Percentiles rank a stretch among this genome's conserved stretches.
Evolutionary conservation across 1,140 invertebrate species (phyloP).

Genomic region (Ectropis grisescens): DNA sequence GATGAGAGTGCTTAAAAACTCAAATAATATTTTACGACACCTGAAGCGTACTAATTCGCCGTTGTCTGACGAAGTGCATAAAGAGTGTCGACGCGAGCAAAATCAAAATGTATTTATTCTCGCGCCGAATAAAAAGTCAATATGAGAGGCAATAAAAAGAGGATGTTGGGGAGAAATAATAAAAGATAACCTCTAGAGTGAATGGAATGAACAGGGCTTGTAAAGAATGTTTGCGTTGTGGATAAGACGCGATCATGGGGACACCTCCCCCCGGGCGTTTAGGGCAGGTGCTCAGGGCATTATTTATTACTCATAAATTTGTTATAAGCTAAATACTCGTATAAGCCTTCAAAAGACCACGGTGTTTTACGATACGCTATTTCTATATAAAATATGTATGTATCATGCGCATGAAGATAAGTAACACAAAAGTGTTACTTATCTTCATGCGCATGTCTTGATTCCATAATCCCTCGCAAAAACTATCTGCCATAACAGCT

Average conservation of each 20-base stretch:
- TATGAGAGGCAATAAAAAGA: conserved; percentile 67
- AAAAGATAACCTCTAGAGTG: conserved; percentile 65
- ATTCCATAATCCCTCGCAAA: too few species aligned
- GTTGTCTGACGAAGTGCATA: conserved; percentile 39
- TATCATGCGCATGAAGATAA: too few species aligned
- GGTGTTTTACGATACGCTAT: too few species aligned
- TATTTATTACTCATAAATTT: too few species aligned
- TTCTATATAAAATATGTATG: too few species aligned
- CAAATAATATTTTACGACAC: conserved; percentile 24
- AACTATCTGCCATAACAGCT: too few species aligned
- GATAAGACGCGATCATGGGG: conserved; percentile 62
- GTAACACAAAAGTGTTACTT: too few species aligned
- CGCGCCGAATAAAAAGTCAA: conserved; percentile 62
- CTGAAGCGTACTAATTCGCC: conserved; percentile 44
- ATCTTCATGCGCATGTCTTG: too few species aligned
- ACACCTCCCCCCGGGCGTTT: conserved; percentile 40
- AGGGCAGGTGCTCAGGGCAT: too few species aligned
- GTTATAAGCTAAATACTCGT: too few species aligned
- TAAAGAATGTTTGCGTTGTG: conserved; percentile 64
- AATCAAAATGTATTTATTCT: conserved; percentile 69
- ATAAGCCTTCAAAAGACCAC: too few species aligned
- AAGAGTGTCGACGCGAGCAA: conserved; percentile 40
- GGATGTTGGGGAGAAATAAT: conserved; percentile 64
- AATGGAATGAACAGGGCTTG: conserved; percentile 53
- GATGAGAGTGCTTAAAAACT: conserved; percentile 5